Conservation (phyloP, 2,888 invertebrate genomes). For the Polyploca ridens region DNA sequence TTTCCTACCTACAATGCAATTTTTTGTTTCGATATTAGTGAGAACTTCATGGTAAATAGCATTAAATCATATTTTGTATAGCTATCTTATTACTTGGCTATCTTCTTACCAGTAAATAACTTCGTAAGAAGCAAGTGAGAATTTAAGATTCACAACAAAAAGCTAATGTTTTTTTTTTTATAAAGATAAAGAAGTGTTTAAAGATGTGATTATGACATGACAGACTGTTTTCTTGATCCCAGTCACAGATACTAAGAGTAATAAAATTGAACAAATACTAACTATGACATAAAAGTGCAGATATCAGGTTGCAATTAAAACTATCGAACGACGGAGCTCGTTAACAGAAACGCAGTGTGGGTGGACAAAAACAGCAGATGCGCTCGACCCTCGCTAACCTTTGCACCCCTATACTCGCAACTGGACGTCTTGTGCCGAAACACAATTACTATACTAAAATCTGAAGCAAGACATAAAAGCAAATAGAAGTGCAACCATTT, state of each 20-base stretch:
- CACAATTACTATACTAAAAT: conserved; percentile 29
- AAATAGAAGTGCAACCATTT: conserved; percentile 47
- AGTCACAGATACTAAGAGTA: conserved; percentile 1
- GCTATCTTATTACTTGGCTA: too few species aligned
- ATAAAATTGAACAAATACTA: conserved; percentile 9
- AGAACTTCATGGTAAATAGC: too few species aligned
- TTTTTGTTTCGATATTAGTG: too few species aligned
- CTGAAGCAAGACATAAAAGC: conserved; percentile 24
- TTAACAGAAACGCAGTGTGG: conserved; percentile 65
- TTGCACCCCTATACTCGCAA: conserved; percentile 65
- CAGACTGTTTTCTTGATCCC: not conserved
- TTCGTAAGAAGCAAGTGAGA: too few species aligned
- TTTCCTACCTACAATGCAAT: not conserved
- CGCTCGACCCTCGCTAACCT: conserved; percentile 68
- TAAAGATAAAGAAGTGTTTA: not conserved
- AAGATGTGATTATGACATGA: not conserved
- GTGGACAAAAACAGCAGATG: conserved; percentile 79
- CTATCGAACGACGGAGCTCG: conserved; percentile 68
- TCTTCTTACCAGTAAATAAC: too few species aligned
- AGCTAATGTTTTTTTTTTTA: too few species aligned
- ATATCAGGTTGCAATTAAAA: conserved; percentile 83
- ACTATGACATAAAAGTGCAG: conserved; percentile 53
- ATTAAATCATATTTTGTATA: too few species aligned
- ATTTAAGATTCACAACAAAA: too few species aligned
- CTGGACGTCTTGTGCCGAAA: conserved; percentile 64